Conservation (phyloP, 2,888 invertebrate species). For the Criorhina ranunculi region DNA sequence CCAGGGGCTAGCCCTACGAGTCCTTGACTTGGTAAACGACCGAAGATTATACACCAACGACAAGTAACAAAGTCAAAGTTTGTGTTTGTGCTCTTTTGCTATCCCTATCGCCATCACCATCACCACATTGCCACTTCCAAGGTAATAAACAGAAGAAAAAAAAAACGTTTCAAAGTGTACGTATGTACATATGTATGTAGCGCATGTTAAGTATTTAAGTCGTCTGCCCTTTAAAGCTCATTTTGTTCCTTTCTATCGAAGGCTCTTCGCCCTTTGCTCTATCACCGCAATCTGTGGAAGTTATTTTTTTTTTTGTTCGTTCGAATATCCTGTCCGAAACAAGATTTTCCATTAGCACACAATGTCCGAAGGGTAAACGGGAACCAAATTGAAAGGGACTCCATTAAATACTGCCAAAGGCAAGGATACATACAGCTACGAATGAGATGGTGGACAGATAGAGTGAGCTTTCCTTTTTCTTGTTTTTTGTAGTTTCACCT, state of each 20-base stretch:
- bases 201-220: neutral
- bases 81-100: neutral
- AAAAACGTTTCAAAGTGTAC: neutral
- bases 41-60: slow-evolving; percentile 4
- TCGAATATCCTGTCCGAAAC: slow-evolving; percentile 47
- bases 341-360: slow-evolving; percentile 60
- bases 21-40: slow-evolving; percentile 58
- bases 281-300: slow-evolving; percentile 17
- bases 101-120: neutral
- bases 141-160: slow-evolving; percentile 3
- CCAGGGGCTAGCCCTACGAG: slow-evolving; percentile 32
- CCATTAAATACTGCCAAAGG: slow-evolving; percentile 56
- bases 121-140: neutral
- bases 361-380: slow-evolving; percentile 16
- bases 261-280: neutral
- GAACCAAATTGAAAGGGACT: slow-evolving; percentile 58
- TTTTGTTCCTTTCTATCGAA: too few species aligned
- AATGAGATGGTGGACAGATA: neutral
- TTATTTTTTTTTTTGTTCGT: slow-evolving; percentile 3
- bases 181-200: neutral
- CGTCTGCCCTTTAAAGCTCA: slow-evolving; percentile 39
- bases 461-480: slow-evolving; percentile 51
- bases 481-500: slow-evolving; percentile 26
- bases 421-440: slow-evolving; percentile 24
- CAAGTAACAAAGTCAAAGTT: slow-evolving; percentile 15